Conservation (phyloP, 1,140 invertebrate species). For the Subanguina moxae region DNA sequence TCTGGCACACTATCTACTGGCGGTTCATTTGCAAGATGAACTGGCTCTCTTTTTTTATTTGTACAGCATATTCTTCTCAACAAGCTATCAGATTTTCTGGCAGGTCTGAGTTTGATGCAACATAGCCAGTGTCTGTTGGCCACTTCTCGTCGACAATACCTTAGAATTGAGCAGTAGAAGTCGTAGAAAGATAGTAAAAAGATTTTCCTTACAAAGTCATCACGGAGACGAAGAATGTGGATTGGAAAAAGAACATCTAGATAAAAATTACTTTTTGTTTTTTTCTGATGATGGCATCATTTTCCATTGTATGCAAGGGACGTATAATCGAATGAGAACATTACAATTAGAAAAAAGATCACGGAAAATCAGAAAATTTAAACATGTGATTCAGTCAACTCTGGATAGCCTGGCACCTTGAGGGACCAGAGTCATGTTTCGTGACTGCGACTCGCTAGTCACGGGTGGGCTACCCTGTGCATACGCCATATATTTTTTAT, state of each 20-base stretch:
- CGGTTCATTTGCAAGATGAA: no score
- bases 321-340: no score
- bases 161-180: background rate
- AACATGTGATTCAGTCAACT: no score
- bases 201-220: conserved; percentile 36
- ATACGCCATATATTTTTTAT: background rate
- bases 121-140: conserved; percentile 41
- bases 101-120: conserved; percentile 11
- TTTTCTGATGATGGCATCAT: no score
- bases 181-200: background rate
- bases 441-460: no score
- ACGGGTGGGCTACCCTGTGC: no score
- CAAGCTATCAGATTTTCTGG: background rate
- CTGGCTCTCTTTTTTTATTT: no score
- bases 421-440: no score
- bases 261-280: background rate
- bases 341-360: no score
- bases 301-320: no score
- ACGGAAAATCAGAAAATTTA: no score
- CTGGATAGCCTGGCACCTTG: background rate
- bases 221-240: conserved; percentile 50
- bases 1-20: no score
- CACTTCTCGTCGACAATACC: conserved; percentile 41
- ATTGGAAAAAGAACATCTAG: conserved; percentile 49
- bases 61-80: background rate